Conservation (phyloP, 35 echinoderm and acorn worm genomes). For the Ophiothrix spiculata region DNA sequence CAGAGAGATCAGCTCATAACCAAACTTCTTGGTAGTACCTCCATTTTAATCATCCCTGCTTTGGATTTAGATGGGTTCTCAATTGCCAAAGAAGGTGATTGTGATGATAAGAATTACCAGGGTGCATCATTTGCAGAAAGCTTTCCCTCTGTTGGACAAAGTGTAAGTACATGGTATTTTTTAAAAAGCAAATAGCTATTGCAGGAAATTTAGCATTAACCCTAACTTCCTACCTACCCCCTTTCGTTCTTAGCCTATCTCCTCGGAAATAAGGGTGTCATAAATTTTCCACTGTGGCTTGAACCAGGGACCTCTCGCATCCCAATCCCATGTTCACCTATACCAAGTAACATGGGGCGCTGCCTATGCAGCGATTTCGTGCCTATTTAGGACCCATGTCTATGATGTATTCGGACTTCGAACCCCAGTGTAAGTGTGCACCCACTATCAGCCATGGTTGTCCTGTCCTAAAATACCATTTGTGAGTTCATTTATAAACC, state of each 20-base stretch:
- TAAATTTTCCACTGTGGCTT: too few relatives aligned
- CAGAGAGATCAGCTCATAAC: constrained; percentile 49
- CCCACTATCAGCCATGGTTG: neutral
- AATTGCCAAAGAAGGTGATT: constrained; percentile 44
- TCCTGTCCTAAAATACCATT: too few relatives aligned
- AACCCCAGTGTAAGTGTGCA: neutral
- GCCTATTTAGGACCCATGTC: too few relatives aligned
- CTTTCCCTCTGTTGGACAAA: constrained; percentile 30
- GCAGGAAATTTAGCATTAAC: neutral
- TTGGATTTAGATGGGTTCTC: constrained; percentile 74
- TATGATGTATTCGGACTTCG: too few relatives aligned
- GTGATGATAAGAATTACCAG: neutral
- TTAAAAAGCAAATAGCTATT: neutral
- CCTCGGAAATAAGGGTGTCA: too few relatives aligned
- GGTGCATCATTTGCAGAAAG: constrained; percentile 45
- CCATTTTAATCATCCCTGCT: constrained; percentile 61
- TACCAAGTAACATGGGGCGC: too few relatives aligned
- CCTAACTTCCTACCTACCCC: too few relatives aligned
- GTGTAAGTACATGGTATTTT: constrained; percentile 4
- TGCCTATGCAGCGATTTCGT: too few relatives aligned
- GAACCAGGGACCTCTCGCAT: too few relatives aligned
- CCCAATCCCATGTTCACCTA: too few relatives aligned
- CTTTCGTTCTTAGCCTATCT: too few relatives aligned
- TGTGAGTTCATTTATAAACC: too few relatives aligned
- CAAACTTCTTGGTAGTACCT: constrained; percentile 44